Percentiles rank a stretch among this genome's conserved stretches.
Conservation (phyloP, 2,113 vertebrate species). For the Apus apus region DNA sequence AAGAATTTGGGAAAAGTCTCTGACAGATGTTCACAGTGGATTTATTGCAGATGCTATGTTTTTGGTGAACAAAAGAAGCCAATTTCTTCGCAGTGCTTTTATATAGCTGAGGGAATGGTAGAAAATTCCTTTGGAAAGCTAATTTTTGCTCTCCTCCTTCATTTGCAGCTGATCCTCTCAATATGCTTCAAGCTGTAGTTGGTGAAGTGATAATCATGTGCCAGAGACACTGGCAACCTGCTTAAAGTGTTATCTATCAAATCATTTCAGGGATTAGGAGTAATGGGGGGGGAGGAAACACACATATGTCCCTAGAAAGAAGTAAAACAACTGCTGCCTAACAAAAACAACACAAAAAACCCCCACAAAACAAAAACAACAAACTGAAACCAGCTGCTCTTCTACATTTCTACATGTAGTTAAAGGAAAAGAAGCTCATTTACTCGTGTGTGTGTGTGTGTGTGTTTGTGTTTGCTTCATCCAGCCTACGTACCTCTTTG, state of each 20-base stretch:
- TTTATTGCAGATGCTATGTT: neutral
- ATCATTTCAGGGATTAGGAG: neutral
- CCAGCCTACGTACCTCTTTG: neutral
- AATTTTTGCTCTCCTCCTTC: neutral
- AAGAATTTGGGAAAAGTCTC: neutral
- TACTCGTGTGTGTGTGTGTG: neutral
- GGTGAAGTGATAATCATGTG: neutral
- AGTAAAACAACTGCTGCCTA: neutral
- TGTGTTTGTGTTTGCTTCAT: neutral
- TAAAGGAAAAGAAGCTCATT: neutral
- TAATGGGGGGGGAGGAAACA: neutral
- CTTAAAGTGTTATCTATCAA: neutral
- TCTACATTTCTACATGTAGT: neutral
- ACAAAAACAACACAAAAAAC: neutral
- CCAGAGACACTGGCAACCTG: neutral
- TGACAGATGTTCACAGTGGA: neutral
- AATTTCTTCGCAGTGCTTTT: neutral
- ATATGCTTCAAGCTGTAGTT: neutral
- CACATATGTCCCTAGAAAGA: neutral
- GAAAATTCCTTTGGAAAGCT: neutral
- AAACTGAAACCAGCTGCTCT: neutral
- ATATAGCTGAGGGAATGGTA: neutral
- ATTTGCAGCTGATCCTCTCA: neutral
- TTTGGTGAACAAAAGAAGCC: neutral
- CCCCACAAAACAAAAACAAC: no score